Conservation (phyloP, 2,113 vertebrate genomes). For the Thomomys bottae region DNA sequence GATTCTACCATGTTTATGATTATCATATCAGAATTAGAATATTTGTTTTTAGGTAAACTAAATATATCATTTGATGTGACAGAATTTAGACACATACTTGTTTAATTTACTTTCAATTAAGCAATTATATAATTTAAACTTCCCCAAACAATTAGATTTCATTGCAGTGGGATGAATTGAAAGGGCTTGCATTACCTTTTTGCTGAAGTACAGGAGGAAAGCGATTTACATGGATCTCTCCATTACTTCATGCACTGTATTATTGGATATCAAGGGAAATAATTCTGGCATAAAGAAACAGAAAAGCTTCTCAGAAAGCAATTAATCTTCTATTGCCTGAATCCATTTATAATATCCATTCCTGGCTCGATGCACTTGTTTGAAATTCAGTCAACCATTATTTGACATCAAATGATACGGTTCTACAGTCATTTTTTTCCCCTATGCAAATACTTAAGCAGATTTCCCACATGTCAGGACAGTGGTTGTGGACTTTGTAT, state of each 20-base stretch:
- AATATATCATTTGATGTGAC: slow-evolving; percentile 70
- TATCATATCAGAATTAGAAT: slow-evolving; percentile 54
- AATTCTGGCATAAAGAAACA: not conserved
- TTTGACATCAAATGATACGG: not conserved
- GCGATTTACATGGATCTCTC: slow-evolving; percentile 52
- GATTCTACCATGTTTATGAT: slow-evolving; percentile 66
- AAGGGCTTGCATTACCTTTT: slow-evolving; percentile 51
- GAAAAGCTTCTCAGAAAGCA: slow-evolving; percentile 13
- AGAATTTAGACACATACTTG: slow-evolving; percentile 54
- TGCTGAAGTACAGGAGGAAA: slow-evolving; percentile 56
- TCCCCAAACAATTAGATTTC: slow-evolving; percentile 61
- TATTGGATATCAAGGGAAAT: slow-evolving; percentile 37
- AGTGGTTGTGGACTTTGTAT: not conserved
- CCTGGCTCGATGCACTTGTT: not conserved
- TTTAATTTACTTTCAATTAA: slow-evolving; percentile 80
- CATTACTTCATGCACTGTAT: slow-evolving; percentile 5
- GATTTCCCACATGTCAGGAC: not conserved
- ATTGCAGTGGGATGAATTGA: slow-evolving; percentile 54
- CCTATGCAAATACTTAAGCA: not conserved
- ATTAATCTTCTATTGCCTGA: slow-evolving; percentile 43
- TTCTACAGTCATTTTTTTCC: not conserved
- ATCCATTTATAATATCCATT: slow-evolving; percentile 15
- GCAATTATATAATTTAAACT: slow-evolving; percentile 74
- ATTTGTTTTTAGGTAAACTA: slow-evolving; percentile 67
- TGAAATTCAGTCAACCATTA: slow-evolving; percentile 30